Base-by-base conservation (phyloP, 2,888 invertebrate species). In the Sarcophaga variegata region DNA sequence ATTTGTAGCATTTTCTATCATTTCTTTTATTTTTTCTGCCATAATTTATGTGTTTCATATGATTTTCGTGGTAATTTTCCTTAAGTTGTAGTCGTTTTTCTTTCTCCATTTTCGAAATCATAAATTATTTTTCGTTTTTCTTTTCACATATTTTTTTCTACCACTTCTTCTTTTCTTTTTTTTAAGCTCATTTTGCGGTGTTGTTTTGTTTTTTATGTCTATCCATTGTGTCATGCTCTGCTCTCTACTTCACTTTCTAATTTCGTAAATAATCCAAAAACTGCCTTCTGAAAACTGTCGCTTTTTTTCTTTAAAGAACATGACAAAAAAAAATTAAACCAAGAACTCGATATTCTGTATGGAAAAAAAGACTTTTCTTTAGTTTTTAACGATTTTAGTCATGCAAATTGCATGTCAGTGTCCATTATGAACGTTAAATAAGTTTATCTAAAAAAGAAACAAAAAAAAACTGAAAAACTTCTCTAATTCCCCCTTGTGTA, bases 381-480 rank as follows among this genome's bases (percentile, higher is more conserved):
- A 4, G 62, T 71, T 62, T 20, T 64, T 59, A 75, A 76, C 69
- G 25, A 64, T 75, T 78, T 71, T 25, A 62, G 71, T 86, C 83
- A 77, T 86, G 83, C 86, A 80, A 71, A 27, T 72, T 83, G 86
- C 86, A 86, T 83, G 85, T 82, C 59, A 85, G 37, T 82, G 82
- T 85, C 70, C 63, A 54, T 54, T 54, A 54, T 54, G 17, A 54
- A 54, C 54, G 54, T 54, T 54, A 54, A 54, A 54, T 54, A 54
- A 14, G 14, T 12, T 49, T 49, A 49, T 49, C 49, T 49, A 49
- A 49, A 54, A 54, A 54, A 17, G 14, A 3, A 49, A 49, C 49
- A 49, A 49, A 17, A 54, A 54, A 14, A 5, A 25, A 45, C 12
- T 20, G 64, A 63, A 78, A 67, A 80, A 71, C 63, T 69, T 70